phyloP scores from a whole-genome alignment of 2,113 vertebrate genomes.

The Labeo rohita region DNA sequence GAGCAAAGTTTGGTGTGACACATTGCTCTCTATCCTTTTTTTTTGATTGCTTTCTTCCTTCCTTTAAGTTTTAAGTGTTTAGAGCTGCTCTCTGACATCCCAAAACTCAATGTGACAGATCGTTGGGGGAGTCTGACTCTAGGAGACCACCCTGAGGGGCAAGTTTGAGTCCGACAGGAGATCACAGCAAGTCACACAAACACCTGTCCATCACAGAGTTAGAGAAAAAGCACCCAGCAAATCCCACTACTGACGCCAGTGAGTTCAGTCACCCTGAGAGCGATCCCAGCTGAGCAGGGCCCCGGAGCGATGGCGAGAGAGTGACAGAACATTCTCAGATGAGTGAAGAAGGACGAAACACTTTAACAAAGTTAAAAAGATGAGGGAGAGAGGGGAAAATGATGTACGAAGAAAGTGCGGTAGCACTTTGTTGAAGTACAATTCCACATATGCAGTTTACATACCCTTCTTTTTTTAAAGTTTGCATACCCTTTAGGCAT shows the following conservation, averaged over 20 bases:
- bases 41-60: background rate
- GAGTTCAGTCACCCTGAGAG: slow-evolving; percentile 28
- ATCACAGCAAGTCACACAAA: slow-evolving; percentile 14
- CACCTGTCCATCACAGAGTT: slow-evolving; percentile 42
- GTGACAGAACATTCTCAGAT: background rate
- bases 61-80: slow-evolving; percentile 35
- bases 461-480: background rate
- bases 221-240: slow-evolving; percentile 30
- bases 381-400: background rate
- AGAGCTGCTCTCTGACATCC: slow-evolving; percentile 14
- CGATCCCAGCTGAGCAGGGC: background rate
- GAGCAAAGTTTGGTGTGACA: slow-evolving; percentile 22
- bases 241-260: slow-evolving; percentile 33
- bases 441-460: background rate
- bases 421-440: background rate
- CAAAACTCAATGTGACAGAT: slow-evolving; percentile 39
- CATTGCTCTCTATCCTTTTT: background rate
- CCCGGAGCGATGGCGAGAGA: slow-evolving; percentile 2
- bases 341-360: background rate
- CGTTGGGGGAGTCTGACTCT: slow-evolving; percentile 3
- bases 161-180: background rate
- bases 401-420: background rate
- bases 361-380: background rate
- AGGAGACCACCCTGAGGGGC: slow-evolving; percentile 2
- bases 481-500: background rate